phyloP scores from a whole-genome alignment of 2,113 vertebrate genomes.

The Gopherus evgoodei region DNA sequence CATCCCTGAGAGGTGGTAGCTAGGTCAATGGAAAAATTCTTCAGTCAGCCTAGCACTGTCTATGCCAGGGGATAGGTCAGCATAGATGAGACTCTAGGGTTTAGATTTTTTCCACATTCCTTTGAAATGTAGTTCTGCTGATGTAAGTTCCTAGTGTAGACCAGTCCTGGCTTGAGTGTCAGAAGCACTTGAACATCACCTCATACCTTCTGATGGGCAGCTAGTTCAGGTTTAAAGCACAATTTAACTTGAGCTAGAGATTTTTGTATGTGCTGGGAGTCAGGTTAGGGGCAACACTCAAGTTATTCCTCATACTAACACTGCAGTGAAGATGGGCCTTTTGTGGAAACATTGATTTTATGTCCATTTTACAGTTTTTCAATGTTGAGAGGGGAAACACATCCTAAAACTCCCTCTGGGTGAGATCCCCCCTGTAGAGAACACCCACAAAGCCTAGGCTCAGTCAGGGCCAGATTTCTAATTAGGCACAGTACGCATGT shows the following conservation, averaged over 20 bases:
- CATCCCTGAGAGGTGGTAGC: too few relatives aligned
- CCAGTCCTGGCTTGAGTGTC: neutral
- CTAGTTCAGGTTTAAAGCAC: neutral
- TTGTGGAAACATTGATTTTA: neutral
- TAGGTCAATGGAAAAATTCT: neutral
- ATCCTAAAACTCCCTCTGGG: neutral
- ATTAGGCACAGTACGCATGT: neutral
- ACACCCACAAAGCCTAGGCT: neutral
- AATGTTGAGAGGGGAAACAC: neutral
- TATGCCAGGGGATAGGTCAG: neutral
- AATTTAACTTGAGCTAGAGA: rapidly evolving
- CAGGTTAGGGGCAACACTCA: neutral
- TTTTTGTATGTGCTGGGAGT: neutral
- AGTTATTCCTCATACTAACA: neutral
- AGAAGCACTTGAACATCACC: neutral
- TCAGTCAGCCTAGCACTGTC: neutral
- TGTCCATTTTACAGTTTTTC: neutral
- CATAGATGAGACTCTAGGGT: neutral
- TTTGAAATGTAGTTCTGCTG: neutral
- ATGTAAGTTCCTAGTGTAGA: neutral
- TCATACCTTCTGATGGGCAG: rapidly evolving
- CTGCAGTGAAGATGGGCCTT: rapidly evolving
- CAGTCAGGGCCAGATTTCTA: neutral
- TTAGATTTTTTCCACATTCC: neutral
- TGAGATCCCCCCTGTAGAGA: neutral